These are phyloP conservation scores for Holocentrus rufus DNA, from an alignment of 2,797 vertebrate genomes.

Conservation along the genomic window DNA sequence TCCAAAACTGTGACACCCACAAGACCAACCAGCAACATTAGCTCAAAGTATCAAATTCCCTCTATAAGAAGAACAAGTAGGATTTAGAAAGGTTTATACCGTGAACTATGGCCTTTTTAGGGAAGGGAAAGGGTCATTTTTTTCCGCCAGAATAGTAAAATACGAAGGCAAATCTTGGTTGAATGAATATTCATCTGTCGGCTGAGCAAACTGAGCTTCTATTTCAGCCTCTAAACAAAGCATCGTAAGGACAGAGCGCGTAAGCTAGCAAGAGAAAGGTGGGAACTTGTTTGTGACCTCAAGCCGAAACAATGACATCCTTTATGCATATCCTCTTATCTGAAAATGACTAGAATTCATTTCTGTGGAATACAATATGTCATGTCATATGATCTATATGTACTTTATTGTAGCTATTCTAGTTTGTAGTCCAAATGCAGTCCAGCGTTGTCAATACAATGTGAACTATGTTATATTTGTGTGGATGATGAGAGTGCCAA, in stretches of 20 bases:
- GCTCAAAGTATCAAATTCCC: constrained; percentile 77
- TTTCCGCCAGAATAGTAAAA: constrained; percentile 57
- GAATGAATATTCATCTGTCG: constrained; percentile 61
- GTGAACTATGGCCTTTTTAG: constrained; percentile 67
- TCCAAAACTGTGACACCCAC: constrained; percentile 81
- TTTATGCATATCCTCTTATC: constrained; percentile 86
- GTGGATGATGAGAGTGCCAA: constrained; percentile 88
- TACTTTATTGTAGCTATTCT: constrained; percentile 89
- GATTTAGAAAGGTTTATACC: constrained; percentile 59
- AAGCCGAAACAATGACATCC: constrained; percentile 83
- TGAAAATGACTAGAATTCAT: constrained; percentile 84
- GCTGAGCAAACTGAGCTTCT: constrained; percentile 62
- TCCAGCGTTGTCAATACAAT: constrained; percentile 88
- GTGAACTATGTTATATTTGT: constrained; percentile 89
- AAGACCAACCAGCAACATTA: constrained; percentile 81
- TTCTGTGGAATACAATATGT: constrained; percentile 88
- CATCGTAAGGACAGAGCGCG: constrained; percentile 66
- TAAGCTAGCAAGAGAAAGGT: constrained; percentile 67
- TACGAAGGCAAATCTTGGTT: constrained; percentile 65
- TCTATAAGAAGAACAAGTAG: constrained; percentile 69
- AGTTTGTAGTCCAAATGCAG: constrained; percentile 90
- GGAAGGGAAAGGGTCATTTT: constrained; percentile 45
- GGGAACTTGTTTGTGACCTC: constrained; percentile 83
- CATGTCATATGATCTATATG: constrained; percentile 89
- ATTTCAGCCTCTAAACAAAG: constrained; percentile 67